Evolutionary conservation across 2,888 invertebrate genomes (phyloP).

Genomic region (Tachina grossa): DNA sequence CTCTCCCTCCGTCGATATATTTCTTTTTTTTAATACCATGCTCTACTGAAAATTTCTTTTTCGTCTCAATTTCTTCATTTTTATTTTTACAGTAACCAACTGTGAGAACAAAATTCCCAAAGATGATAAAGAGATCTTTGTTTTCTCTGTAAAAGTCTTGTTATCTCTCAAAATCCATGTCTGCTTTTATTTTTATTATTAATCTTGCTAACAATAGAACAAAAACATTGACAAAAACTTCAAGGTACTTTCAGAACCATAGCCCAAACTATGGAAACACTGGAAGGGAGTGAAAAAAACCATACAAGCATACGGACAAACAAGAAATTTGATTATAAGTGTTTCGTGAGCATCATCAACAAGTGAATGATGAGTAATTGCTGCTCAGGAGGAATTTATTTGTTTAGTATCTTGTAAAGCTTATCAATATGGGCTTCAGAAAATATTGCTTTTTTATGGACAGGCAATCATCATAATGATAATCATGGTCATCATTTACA

Average conservation of each 20-base stretch:
- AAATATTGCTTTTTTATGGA: constrained; percentile 26
- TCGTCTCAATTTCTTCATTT: neutral
- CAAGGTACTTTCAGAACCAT: neutral
- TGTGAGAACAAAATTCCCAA: constrained; percentile 1
- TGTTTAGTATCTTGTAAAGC: constrained; percentile 63
- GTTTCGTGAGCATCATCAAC: constrained; percentile 26
- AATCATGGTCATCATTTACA: constrained; percentile 37
- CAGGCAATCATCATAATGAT: constrained; percentile 34
- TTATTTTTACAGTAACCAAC: constrained; percentile 4
- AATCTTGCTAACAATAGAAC: neutral
- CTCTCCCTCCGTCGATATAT: neutral
- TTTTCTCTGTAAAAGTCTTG: neutral
- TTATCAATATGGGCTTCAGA: constrained; percentile 64
- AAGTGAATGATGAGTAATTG: constrained; percentile 67
- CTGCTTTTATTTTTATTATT: constrained; percentile 15
- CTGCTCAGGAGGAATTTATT: constrained; percentile 44
- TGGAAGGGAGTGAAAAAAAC: neutral
- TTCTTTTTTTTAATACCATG: neutral
- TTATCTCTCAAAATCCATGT: neutral
- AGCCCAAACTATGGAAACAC: neutral
- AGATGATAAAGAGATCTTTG: neutral
- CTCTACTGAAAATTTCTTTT: neutral
- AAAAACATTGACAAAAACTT: constrained; percentile 31
- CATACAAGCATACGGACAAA: neutral
- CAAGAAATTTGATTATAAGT: constrained; percentile 22